phyloP scores from a whole-genome alignment of 2,888 invertebrate genomes.

The Lepetodrilus schrolli region DNA sequence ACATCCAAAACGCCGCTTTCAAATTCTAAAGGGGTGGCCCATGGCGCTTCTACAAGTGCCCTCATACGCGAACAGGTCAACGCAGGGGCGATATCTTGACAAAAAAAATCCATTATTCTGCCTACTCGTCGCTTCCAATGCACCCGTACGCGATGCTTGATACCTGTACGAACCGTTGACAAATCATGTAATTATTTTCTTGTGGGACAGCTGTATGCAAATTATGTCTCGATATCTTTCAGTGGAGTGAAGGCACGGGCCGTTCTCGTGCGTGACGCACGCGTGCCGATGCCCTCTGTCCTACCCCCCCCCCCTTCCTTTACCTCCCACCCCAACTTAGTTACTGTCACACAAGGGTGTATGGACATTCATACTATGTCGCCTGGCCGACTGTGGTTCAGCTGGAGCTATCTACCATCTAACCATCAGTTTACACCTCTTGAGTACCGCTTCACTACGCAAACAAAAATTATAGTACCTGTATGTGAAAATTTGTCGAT shows the following conservation, averaged over 20 bases:
- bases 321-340: not conserved
- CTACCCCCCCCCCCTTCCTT: not conserved
- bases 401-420: too few relatives aligned
- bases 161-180: conserved; percentile 7
- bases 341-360: too few relatives aligned
- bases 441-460: too few relatives aligned
- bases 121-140: not conserved
- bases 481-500: too few relatives aligned
- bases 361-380: too few relatives aligned
- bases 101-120: conserved; percentile 7
- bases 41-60: not conserved
- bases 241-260: conserved; percentile 14
- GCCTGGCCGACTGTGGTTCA: too few relatives aligned
- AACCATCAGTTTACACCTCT: too few relatives aligned
- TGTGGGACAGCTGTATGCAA: conserved; percentile 14
- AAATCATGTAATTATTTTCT: conserved; percentile 11
- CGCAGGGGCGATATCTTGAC: not conserved
- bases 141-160: not conserved
- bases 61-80: not conserved
- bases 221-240: not conserved
- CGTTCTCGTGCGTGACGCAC: conserved; percentile 16
- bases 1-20: conserved; percentile 4
- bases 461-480: too few relatives aligned
- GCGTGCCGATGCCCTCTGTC: not conserved
- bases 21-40: conserved; percentile 6